Percentiles rank a stretch among this genome's conserved stretches.
Conservation (phyloP, 2,888 invertebrate genomes). For the Polydesmus complanatus region DNA sequence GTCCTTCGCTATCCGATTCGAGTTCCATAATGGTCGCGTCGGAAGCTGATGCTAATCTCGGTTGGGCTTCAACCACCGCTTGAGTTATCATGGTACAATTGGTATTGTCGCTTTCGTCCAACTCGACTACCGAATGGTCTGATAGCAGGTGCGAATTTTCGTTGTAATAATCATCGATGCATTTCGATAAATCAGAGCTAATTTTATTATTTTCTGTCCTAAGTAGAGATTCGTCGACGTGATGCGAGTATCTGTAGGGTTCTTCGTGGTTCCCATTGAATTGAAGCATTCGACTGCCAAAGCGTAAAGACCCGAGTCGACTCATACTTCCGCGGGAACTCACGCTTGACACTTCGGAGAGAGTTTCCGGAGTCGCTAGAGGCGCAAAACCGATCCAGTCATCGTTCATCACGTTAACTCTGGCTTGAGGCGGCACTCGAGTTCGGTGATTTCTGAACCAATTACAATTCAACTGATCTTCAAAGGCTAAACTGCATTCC, state of each 20-base stretch:
- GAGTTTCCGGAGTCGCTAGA: slow-evolving; percentile 64
- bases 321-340: slow-evolving; percentile 41
- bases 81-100: not conserved
- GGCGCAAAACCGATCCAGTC: slow-evolving; percentile 59
- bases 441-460: slow-evolving; percentile 17
- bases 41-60: not conserved
- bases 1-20: slow-evolving; percentile 14
- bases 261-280: slow-evolving; percentile 9
- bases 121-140: not conserved
- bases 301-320: not conserved
- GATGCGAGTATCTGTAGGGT: slow-evolving; percentile 7
- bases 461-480: slow-evolving; percentile 21
- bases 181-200: not conserved
- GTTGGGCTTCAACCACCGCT: slow-evolving; percentile 12
- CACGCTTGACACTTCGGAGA: slow-evolving; percentile 65
- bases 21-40: slow-evolving; percentile 9
- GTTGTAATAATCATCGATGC: slow-evolving; percentile 1
- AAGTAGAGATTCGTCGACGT: slow-evolving; percentile 10
- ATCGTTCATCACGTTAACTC: slow-evolving; percentile 29
- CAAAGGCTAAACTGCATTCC: slow-evolving; percentile 37
- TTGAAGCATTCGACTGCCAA: slow-evolving; percentile 10
- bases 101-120: not conserved
- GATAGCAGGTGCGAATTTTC: slow-evolving; percentile 12
- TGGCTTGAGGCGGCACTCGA: slow-evolving; percentile 28
- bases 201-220: too few relatives aligned